Conservation (phyloP, 1,140 invertebrate genomes). For the Platyscapa corneri region DNA sequence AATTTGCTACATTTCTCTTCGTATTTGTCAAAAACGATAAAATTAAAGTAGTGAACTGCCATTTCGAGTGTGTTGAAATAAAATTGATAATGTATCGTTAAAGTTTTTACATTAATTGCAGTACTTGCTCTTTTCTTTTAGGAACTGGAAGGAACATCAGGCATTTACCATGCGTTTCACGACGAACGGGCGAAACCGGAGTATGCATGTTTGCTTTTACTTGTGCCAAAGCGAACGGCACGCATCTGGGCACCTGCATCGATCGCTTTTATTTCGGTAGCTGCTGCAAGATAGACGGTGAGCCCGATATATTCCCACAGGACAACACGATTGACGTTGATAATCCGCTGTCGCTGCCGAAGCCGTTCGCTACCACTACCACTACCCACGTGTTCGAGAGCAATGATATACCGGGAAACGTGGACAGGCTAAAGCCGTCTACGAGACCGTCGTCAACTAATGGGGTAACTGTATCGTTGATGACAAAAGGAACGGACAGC, state of each 20-base stretch:
- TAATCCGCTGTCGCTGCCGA: slow-evolving; percentile 58
- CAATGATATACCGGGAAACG: slow-evolving; percentile 70
- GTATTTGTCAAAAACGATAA: no score
- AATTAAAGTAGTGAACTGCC: no score
- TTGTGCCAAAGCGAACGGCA: slow-evolving; percentile 92
- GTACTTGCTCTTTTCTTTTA: no score
- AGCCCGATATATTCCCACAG: slow-evolving; percentile 71
- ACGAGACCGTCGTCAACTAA: slow-evolving; percentile 43
- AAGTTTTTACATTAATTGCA: no score
- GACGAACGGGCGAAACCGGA: slow-evolving; percentile 85
- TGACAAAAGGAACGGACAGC: background rate
- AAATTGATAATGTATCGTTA: no score
- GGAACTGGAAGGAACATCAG: slow-evolving; percentile 89
- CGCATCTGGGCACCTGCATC: slow-evolving; percentile 92
- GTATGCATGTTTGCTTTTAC: slow-evolving; percentile 96
- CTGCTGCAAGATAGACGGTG: slow-evolving; percentile 83
- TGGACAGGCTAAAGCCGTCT: slow-evolving; percentile 64
- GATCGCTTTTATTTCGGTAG: slow-evolving; percentile 94
- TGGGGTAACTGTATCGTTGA: background rate
- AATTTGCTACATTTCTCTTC: no score
- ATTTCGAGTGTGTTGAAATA: no score
- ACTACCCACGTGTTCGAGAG: slow-evolving; percentile 62
- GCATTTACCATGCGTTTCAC: slow-evolving; percentile 88
- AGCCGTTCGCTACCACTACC: slow-evolving; percentile 58
- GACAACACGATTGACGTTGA: slow-evolving; percentile 72